Conservation (phyloP, 2,888 invertebrate genomes). For the Meloe dianella region DNA sequence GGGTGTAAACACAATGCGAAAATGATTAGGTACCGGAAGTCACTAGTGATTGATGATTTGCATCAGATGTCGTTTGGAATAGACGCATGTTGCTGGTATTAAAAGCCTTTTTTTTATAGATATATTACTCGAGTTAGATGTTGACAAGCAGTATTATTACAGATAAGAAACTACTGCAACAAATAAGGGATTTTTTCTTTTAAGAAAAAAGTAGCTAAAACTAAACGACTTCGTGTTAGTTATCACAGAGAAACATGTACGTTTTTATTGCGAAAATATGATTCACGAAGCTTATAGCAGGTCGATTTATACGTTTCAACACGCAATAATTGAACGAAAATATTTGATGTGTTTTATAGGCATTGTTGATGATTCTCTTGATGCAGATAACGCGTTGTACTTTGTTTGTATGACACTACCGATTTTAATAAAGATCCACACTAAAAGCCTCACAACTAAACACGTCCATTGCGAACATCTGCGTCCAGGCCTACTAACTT, state of each 20-base stretch:
- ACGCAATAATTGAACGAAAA: neutral
- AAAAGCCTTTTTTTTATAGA: neutral
- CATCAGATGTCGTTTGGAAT: constrained; percentile 3
- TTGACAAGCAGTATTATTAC: neutral
- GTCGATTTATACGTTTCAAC: neutral
- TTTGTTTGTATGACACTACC: too few species aligned
- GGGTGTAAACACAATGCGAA: neutral
- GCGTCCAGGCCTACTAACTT: constrained; percentile 15
- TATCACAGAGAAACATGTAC: neutral
- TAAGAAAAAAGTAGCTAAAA: neutral
- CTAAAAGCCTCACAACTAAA: constrained; percentile 7
- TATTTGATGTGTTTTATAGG: neutral
- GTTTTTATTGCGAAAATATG: neutral
- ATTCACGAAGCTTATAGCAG: neutral
- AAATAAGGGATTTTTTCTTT: neutral
- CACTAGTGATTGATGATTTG: constrained; percentile 10
- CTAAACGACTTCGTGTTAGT: neutral
- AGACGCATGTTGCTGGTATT: neutral
- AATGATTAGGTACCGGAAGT: constrained; percentile 6
- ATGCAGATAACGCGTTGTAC: constrained; percentile 14
- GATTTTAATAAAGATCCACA: neutral
- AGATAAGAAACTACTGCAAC: neutral
- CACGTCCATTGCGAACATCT: constrained; percentile 27
- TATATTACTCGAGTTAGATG: neutral
- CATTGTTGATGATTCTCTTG: neutral